A percentile compares a stretch with the other conserved stretches of the same genome.
Conservation (phyloP, 2,113 vertebrate species). For the Ammodytes marinus region DNA sequence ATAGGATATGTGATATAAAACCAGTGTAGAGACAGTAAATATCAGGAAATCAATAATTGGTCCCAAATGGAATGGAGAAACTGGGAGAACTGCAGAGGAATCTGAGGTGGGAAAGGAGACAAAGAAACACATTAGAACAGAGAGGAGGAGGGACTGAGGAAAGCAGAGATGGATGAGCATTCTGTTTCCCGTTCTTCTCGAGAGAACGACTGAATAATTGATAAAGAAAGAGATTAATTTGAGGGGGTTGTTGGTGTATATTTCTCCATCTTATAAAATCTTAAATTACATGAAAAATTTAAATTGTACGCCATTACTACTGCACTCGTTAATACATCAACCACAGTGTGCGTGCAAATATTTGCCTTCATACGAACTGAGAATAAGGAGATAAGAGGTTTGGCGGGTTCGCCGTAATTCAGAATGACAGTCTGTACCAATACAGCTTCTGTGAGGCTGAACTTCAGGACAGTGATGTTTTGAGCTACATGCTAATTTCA, state of each 20-base stretch:
- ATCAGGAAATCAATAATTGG: neutral
- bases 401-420: neutral
- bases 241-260: conserved; percentile 17
- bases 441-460: neutral
- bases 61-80: conserved; percentile 17
- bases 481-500: neutral
- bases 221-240: conserved; percentile 59
- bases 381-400: neutral
- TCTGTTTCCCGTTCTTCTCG: conserved; percentile 26
- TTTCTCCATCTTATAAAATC: conserved; percentile 39
- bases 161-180: conserved; percentile 25
- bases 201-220: conserved; percentile 61
- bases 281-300: conserved; percentile 51
- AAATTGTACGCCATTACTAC: conserved; percentile 42
- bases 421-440: neutral
- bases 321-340: conserved; percentile 31
- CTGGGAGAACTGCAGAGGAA: neutral
- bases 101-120: neutral
- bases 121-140: conserved; percentile 23
- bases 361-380: conserved; percentile 1
- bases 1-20: neutral
- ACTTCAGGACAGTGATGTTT: neutral
- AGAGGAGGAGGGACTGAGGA: neutral
- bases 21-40: neutral
- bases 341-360: conserved; percentile 10